Evolutionary conservation across 2,797 vertebrate species (phyloP).

Genomic region (Mareca penelope): DNA sequence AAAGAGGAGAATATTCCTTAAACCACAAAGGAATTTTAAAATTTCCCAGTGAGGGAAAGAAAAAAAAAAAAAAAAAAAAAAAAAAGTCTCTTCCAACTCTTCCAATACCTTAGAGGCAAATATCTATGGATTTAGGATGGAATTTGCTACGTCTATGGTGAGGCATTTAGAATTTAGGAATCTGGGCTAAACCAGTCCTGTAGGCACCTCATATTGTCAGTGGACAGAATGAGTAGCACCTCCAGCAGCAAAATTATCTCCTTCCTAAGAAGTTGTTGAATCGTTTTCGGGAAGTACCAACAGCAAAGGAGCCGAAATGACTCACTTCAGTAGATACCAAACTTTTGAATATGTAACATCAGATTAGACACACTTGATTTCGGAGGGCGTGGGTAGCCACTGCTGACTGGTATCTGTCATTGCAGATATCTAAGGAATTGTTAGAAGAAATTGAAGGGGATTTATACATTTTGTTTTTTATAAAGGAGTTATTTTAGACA

Average conservation of each 20-base stretch:
- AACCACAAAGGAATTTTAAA: neutral
- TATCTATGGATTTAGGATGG: neutral
- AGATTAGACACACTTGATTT: neutral
- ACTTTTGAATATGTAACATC: neutral
- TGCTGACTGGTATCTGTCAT: neutral
- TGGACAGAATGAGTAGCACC: neutral
- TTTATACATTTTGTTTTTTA: neutral
- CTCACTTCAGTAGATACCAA: neutral
- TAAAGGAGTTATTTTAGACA: neutral
- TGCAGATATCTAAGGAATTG: neutral
- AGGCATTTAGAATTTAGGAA: slow-evolving; percentile 33
- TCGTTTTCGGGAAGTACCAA: neutral
- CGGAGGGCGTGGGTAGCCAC: neutral
- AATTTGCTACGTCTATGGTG: neutral
- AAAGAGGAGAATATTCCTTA: neutral
- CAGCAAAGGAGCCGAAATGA: neutral
- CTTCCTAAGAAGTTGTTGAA: neutral
- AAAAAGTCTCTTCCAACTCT: neutral
- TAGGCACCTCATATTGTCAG: neutral
- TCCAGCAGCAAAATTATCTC: neutral
- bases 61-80: neutral
- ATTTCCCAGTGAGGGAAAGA: neutral
- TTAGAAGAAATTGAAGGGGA: neutral
- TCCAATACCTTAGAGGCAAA: neutral
- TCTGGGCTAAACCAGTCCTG: neutral